Evolutionary conservation across 2,113 vertebrate genomes (phyloP).

Genomic region (Dasyprocta punctata): DNA sequence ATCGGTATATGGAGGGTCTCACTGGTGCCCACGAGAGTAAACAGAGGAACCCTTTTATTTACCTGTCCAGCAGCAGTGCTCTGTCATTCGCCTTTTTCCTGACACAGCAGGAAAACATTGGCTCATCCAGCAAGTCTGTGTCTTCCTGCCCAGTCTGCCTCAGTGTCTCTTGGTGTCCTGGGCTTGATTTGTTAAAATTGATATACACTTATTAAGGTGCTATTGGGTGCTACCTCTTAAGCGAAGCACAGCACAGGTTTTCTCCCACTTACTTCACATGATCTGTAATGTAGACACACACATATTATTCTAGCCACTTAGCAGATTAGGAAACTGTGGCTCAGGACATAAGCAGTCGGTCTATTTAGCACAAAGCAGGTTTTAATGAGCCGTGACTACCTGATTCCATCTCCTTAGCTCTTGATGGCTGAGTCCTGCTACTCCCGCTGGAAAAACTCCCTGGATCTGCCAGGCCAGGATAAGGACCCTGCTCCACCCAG

Average conservation of each 20-base stretch:
- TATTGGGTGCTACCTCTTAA: not conserved
- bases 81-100: not conserved
- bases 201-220: not conserved
- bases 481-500: not conserved
- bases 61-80: not conserved
- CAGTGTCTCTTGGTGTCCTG: not conserved
- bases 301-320: not conserved
- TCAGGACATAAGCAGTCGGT: not conserved
- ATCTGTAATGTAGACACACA: not conserved
- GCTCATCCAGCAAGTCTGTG: not conserved
- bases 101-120: not conserved
- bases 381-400: not conserved
- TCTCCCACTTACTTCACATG: not conserved
- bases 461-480: not conserved
- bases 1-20: slow-evolving; percentile 33
- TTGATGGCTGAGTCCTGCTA: not conserved
- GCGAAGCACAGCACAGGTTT: not conserved
- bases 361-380: not conserved
- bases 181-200: slow-evolving; percentile 2
- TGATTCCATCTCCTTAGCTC: not conserved
- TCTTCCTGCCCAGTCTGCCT: not conserved
- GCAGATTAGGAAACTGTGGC: not conserved
- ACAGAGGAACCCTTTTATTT: slow-evolving; percentile 56
- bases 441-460: not conserved
- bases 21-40: not conserved